Evolutionary conservation across 2,888 invertebrate species (phyloP).

Genomic region (Nyleta sp.): DNA sequence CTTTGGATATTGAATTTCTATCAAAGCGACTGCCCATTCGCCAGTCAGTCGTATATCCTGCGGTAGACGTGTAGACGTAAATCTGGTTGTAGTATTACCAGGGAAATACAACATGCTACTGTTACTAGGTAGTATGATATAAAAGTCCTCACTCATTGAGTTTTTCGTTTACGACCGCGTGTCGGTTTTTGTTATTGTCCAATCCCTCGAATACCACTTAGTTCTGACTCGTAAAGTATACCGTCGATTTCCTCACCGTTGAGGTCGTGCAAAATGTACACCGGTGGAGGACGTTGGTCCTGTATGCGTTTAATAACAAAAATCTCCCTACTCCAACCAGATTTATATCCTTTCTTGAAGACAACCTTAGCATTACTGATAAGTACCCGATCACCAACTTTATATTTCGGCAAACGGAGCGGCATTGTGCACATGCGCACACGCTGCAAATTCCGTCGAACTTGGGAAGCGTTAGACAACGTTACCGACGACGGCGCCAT

Average conservation of each 20-base stretch:
- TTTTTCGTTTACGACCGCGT: neutral
- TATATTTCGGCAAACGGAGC: slow-evolving; percentile 8
- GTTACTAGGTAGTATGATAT: slow-evolving; percentile 4
- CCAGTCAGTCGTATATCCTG: neutral
- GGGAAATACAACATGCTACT: neutral
- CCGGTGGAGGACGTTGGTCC: neutral
- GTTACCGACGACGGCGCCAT: slow-evolving; percentile 12
- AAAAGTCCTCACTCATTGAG: neutral
- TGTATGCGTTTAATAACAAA: slow-evolving; percentile 3
- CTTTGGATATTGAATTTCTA: neutral
- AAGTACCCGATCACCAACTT: neutral
- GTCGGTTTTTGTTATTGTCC: neutral
- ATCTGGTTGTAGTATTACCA: slow-evolving; percentile 59
- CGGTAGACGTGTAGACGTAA: neutral
- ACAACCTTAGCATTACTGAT: slow-evolving; percentile 12
- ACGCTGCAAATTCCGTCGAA: neutral
- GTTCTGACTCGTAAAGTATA: slow-evolving; percentile 16
- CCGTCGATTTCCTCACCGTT: slow-evolving; percentile 19
- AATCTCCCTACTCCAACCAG: neutral
- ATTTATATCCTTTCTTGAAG: slow-evolving; percentile 7
- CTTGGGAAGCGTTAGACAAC: neutral
- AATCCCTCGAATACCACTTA: neutral
- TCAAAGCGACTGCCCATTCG: neutral
- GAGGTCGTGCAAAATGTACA: neutral
- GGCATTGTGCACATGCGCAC: neutral